Conservation (phyloP, 2,797 vertebrate species). For the Heterohyrax brucei region DNA sequence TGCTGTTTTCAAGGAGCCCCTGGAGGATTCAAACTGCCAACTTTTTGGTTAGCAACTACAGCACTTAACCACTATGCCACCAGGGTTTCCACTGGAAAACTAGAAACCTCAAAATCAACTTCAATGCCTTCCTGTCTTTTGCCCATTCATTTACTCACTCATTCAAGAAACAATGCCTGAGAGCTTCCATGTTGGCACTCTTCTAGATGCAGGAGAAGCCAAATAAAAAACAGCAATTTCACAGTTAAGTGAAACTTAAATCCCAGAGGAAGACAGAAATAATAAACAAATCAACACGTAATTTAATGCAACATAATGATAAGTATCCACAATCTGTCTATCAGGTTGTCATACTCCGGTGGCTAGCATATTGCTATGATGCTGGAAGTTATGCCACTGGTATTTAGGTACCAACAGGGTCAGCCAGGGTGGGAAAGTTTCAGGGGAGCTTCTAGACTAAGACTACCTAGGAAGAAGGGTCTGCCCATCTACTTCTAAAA, state of each 20-base stretch:
- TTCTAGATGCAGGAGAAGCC: not conserved
- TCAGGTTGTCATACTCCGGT: too few species aligned
- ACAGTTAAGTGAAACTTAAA: constrained; percentile 35
- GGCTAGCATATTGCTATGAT: too few species aligned
- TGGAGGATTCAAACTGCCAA: too few species aligned
- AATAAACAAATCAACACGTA: not conserved
- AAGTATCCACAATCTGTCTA: not conserved
- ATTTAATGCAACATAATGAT: not conserved
- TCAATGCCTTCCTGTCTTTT: not conserved
- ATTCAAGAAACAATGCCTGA: constrained; percentile 40
- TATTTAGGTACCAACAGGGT: too few species aligned
- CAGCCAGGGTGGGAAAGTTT: too few species aligned
- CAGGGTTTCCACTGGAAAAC: not conserved
- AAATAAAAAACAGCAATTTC: not conserved
- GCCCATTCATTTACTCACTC: not conserved
- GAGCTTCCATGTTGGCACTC: not conserved
- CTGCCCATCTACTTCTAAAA: too few species aligned
- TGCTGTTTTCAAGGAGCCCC: too few species aligned
- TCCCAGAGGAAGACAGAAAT: constrained; percentile 8
- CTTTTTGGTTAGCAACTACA: too few species aligned
- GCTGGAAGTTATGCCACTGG: too few species aligned
- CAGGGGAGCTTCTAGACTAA: too few species aligned
- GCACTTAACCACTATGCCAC: too few species aligned
- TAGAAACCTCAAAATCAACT: not conserved
- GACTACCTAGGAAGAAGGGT: too few species aligned